Conservation (phyloP, 1,140 invertebrate genomes). For the Trachelipus rathkii region DNA sequence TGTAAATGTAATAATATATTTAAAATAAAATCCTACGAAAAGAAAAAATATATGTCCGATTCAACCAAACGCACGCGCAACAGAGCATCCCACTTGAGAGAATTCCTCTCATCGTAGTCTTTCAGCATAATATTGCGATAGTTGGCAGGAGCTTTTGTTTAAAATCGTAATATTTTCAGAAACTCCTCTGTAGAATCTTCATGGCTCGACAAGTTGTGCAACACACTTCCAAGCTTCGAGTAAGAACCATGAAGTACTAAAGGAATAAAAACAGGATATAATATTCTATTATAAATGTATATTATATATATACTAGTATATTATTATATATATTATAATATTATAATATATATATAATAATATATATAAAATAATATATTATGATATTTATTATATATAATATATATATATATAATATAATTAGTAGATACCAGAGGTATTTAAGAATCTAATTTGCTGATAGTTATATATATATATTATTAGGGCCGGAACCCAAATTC, state of each 20-base stretch:
- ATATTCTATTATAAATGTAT: too few relatives aligned
- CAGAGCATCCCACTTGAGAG: conserved; percentile 95
- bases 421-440: too few relatives aligned
- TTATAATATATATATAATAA: neutral
- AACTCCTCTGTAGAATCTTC: conserved; percentile 98
- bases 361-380: too few relatives aligned
- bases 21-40: too few relatives aligned
- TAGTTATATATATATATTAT: too few relatives aligned
- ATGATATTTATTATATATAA: too few relatives aligned
- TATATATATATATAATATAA: too few relatives aligned
- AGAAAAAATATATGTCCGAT: too few relatives aligned
- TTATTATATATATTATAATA: conserved; percentile 18
- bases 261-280: too few relatives aligned
- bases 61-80: conserved; percentile 68
- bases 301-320: conserved; percentile 4
- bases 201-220: conserved; percentile 95
- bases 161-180: conserved; percentile 94
- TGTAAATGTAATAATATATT: too few relatives aligned
- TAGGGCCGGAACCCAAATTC: too few relatives aligned
- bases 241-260: conserved; percentile 62
- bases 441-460: too few relatives aligned
- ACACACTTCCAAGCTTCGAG: conserved; percentile 94
- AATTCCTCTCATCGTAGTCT: conserved; percentile 84
- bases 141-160: conserved; percentile 71
- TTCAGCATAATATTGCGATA: conserved; percentile 91